Conservation (phyloP, 37 sponge, comb jelly and placozoan genomes). For the Halichondria panicea region DNA sequence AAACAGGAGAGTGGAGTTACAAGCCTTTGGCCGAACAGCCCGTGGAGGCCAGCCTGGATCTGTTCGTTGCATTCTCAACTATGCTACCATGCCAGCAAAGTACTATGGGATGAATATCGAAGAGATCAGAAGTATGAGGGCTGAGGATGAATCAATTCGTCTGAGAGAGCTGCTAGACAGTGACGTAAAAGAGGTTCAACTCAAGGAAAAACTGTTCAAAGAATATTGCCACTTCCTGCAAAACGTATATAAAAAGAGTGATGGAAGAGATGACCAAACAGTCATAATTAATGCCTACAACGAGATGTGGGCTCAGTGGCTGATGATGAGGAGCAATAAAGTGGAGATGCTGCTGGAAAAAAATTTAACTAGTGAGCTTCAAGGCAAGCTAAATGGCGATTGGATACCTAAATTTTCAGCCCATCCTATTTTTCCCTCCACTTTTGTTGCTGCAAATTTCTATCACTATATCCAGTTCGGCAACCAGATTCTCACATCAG, state of each 20-base stretch:
- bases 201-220: constrained; percentile 4
- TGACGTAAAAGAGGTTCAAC: constrained; percentile 14
- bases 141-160: background rate
- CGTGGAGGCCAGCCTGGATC: constrained; percentile 11
- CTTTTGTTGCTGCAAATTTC: background rate
- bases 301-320: constrained; percentile 5
- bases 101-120: background rate
- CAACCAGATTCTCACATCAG: background rate
- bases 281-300: background rate
- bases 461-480: background rate
- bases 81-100: background rate
- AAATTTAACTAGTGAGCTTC: background rate
- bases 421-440: background rate
- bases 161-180: background rate
- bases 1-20: constrained; percentile 23
- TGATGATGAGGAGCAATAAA: background rate
- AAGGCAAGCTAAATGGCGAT: too few relatives aligned
- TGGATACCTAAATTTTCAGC: background rate
- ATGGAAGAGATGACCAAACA: background rate
- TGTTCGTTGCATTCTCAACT: background rate
- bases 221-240: background rate
- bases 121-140: background rate
- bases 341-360: background rate
- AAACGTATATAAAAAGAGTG: background rate
- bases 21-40: constrained; percentile 42